Percentiles rank a stretch among this genome's conserved stretches.
These are phyloP conservation scores for Cyrtodaria siliqua DNA, from an alignment of 2,888 invertebrate genomes.

Conservation along the genomic window DNA sequence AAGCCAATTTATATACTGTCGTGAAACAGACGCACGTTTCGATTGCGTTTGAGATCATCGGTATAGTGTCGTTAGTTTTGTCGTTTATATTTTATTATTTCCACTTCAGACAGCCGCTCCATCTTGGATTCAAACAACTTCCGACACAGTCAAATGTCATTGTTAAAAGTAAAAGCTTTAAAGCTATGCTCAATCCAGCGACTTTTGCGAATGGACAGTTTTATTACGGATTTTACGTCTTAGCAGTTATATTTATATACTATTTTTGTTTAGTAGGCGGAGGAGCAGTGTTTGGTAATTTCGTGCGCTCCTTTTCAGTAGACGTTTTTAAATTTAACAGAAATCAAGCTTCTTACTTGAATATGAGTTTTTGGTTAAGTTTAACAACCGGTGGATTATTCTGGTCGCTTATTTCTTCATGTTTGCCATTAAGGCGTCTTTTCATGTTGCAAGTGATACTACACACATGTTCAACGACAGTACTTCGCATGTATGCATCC, in stretches of 20 bases:
- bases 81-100: slow-evolving; percentile 27
- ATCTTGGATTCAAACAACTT: slow-evolving; percentile 19
- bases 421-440: slow-evolving; percentile 7
- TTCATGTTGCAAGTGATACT: slow-evolving; percentile 8
- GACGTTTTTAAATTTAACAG: slow-evolving; percentile 25
- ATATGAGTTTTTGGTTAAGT: slow-evolving; percentile 34
- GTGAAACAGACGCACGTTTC: slow-evolving; percentile 20
- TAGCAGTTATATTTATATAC: slow-evolving; percentile 18
- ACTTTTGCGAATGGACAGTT: slow-evolving; percentile 33
- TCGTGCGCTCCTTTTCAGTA: slow-evolving; percentile 44
- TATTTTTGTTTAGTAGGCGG: slow-evolving; percentile 26
- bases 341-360: slow-evolving; percentile 30
- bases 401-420: slow-evolving; percentile 1
- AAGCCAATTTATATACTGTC: slow-evolving; percentile 8
- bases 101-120: not conserved
- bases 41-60: slow-evolving; percentile 23
- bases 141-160: not conserved
- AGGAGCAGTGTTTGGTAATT: slow-evolving; percentile 26
- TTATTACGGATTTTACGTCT: slow-evolving; percentile 26
- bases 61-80: slow-evolving; percentile 10
- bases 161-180: slow-evolving; percentile 3
- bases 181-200: slow-evolving; percentile 38
- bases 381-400: slow-evolving; percentile 25
- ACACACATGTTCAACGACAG: not conserved
- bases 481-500: slow-evolving; percentile 9